Conservation (phyloP, 1,140 invertebrate genomes). For the Scaptomyza graminum region DNA sequence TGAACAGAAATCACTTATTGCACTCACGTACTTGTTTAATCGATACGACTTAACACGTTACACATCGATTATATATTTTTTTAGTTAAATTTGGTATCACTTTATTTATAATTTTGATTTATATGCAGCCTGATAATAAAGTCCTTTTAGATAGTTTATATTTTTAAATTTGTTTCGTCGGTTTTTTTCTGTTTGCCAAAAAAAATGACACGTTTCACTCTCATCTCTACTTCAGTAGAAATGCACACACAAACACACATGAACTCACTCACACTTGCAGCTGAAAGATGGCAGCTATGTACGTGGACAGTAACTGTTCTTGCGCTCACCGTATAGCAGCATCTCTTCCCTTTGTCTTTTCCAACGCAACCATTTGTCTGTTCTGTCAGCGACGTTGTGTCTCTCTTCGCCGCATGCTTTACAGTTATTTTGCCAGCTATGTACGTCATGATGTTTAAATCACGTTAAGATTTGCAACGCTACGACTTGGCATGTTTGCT, state of each 20-base stretch:
- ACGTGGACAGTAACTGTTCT: slow-evolving; percentile 62
- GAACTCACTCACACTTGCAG: not conserved
- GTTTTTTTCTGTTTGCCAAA: too few species aligned
- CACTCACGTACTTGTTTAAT: not conserved
- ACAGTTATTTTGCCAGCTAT: slow-evolving; percentile 25
- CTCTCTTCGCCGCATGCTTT: slow-evolving; percentile 4
- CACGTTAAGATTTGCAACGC: slow-evolving; percentile 68
- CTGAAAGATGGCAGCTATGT: slow-evolving; percentile 40
- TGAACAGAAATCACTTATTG: not conserved
- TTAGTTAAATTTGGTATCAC: too few species aligned
- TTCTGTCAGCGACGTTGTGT: slow-evolving; percentile 38
- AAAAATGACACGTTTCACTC: not conserved
- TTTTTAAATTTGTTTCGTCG: too few species aligned
- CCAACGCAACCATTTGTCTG: slow-evolving; percentile 28
- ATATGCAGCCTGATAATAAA: too few species aligned
- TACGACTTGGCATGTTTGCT: slow-evolving; percentile 62
- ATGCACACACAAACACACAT: not conserved
- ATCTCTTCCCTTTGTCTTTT: not conserved
- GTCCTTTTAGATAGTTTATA: too few species aligned
- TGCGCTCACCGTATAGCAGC: not conserved
- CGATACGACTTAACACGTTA: too few species aligned
- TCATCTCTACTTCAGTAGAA: slow-evolving; percentile 1
- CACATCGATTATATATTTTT: too few species aligned
- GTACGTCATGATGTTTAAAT: slow-evolving; percentile 68
- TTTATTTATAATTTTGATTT: too few species aligned